Conservation (phyloP, 2,797 vertebrate genomes). For the Esox masquinongy region DNA sequence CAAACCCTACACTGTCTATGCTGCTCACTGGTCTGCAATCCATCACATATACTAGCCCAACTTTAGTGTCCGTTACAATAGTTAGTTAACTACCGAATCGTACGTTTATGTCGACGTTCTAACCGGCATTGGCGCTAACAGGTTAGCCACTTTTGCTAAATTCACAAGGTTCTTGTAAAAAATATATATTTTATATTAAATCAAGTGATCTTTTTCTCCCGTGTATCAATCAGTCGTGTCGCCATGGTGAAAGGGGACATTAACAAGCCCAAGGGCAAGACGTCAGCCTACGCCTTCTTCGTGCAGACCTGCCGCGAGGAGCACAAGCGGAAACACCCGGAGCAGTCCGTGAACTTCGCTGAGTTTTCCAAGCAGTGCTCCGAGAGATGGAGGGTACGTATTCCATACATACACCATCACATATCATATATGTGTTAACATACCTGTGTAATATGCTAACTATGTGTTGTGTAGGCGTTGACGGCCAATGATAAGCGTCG, state of each 20-base stretch:
- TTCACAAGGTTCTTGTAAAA: not conserved
- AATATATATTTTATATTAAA: too few relatives aligned
- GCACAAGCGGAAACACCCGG: conserved; percentile 90
- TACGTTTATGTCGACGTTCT: not conserved
- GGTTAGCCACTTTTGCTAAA: not conserved
- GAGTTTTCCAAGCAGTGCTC: conserved; percentile 96
- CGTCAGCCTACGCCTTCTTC: conserved; percentile 93
- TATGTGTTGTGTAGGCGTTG: conserved; percentile 72
- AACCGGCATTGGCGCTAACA: not conserved
- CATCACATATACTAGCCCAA: not conserved
- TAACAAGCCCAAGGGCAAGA: conserved; percentile 93
- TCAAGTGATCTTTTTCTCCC: not conserved
- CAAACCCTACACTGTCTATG: not conserved
- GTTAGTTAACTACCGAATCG: not conserved
- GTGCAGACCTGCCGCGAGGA: conserved; percentile 93
- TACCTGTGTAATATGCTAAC: not conserved
- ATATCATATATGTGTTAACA: too few relatives aligned
- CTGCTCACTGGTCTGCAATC: not conserved
- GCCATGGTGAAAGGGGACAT: conserved; percentile 90
- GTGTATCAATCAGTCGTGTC: conserved; percentile 19
- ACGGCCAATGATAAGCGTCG: conserved; percentile 86
- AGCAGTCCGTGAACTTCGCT: conserved; percentile 88
- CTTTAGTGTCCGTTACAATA: not conserved
- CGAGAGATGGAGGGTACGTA: conserved; percentile 88
- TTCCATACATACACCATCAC: not conserved